A percentile compares a stretch with the other conserved stretches of the same genome.
phyloP scores from a whole-genome alignment of 2,797 vertebrate genomes.

The Odontamblyopus lacepedii region DNA sequence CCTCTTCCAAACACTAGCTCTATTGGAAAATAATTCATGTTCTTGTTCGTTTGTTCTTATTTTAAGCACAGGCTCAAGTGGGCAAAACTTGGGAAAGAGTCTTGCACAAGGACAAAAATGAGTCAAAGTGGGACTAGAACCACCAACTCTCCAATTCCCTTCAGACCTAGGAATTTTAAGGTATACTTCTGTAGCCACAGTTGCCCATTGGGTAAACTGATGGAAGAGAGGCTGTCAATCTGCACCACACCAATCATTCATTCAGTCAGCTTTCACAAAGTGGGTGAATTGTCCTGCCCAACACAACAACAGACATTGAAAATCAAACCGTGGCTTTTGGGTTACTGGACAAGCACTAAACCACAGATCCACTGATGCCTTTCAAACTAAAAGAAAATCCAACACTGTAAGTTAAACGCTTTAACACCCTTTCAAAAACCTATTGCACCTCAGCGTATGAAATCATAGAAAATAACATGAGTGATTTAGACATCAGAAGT shows the following conservation, averaged over 20 bases:
- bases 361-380: background rate
- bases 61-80: too few relatives aligned
- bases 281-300: background rate
- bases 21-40: too few relatives aligned
- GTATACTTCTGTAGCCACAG: background rate
- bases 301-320: background rate
- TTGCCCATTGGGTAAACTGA: background rate
- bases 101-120: too few relatives aligned
- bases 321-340: too few relatives aligned
- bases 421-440: background rate
- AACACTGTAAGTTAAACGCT: background rate
- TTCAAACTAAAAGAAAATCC: background rate
- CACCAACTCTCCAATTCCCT: background rate
- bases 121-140: too few relatives aligned
- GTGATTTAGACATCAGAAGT: constrained; percentile 41
- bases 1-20: too few relatives aligned
- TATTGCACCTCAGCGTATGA: constrained; percentile 23
- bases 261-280: background rate
- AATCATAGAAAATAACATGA: constrained; percentile 40
- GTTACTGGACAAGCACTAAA: too few relatives aligned
- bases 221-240: background rate
- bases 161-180: background rate
- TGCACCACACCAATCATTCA: background rate
- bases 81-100: too few relatives aligned
- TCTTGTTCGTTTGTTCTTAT: too few relatives aligned